These are phyloP conservation scores for Vidua macroura DNA, from an alignment of 2,113 vertebrate species.

Conservation along the genomic window DNA sequence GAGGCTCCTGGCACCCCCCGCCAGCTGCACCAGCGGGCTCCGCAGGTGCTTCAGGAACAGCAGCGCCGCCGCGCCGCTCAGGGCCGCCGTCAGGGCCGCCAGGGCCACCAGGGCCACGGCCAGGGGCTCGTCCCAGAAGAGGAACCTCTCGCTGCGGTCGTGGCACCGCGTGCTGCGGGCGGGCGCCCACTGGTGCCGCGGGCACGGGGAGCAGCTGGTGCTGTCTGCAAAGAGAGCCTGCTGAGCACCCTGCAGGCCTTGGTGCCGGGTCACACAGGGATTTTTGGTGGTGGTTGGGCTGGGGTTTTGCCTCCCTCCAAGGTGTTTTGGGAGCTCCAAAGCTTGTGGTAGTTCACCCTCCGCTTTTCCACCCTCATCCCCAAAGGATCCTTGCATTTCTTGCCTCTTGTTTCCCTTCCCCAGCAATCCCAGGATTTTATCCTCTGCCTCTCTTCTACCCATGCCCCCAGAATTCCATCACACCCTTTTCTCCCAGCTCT, in stretches of 20 bases:
- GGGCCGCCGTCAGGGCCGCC: slow-evolving; percentile 17
- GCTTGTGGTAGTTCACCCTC: background rate
- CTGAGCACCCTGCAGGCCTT: background rate
- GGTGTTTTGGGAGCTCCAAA: background rate
- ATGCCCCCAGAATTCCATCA: background rate
- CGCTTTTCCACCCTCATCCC: background rate
- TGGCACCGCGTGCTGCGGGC: slow-evolving; percentile 69
- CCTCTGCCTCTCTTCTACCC: background rate
- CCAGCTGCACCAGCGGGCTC: slow-evolving; percentile 70
- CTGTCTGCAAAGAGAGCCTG: slow-evolving; percentile 65
- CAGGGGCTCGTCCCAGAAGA: slow-evolving; percentile 70
- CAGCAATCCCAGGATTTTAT: background rate
- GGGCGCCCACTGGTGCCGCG: slow-evolving; percentile 73
- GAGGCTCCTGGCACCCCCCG: slow-evolving; percentile 71
- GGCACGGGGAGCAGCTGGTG: slow-evolving; percentile 75
- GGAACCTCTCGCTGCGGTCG: slow-evolving; percentile 62
- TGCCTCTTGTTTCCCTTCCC: background rate
- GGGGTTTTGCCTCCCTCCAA: background rate
- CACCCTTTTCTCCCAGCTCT: background rate
- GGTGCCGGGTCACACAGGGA: background rate
- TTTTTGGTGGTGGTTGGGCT: background rate
- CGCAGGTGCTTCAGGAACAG: slow-evolving; percentile 69
- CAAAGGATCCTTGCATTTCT: background rate
- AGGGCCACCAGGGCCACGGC: slow-evolving; percentile 53
- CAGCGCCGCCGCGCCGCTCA: slow-evolving; percentile 14